Conservation (phyloP, 2,797 vertebrate species). For the Crenichthys baileyi region DNA sequence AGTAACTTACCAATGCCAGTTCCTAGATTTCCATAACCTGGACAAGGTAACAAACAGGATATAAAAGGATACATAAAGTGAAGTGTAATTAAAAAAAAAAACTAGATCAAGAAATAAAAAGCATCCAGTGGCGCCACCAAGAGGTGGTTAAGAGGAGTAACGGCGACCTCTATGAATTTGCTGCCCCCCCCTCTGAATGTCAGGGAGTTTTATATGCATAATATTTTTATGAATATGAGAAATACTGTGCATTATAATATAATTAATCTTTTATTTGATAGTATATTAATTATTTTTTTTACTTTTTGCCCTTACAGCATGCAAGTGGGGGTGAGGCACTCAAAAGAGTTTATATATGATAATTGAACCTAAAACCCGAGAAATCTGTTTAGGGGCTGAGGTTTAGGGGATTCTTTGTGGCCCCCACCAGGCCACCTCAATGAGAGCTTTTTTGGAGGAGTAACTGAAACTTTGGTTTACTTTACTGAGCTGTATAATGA, state of each 20-base stretch:
- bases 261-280: too few species aligned
- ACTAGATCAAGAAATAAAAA: slow-evolving; percentile 6
- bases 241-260: not conserved
- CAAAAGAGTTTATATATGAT: not conserved
- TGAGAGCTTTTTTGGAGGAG: slow-evolving; percentile 1
- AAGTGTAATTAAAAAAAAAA: not conserved
- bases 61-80: not conserved
- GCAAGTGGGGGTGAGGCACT: too few species aligned
- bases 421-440: not conserved
- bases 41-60: slow-evolving; percentile 12
- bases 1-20: slow-evolving; percentile 55
- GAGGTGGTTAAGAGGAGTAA: not conserved
- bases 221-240: not conserved
- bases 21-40: slow-evolving; percentile 77
- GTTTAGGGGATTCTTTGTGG: not conserved
- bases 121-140: not conserved
- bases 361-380: not conserved
- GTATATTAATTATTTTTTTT: not conserved
- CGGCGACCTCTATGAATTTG: too few species aligned
- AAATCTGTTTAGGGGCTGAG: not conserved
- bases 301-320: not conserved
- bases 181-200: not conserved
- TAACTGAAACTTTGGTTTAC: slow-evolving; percentile 1
- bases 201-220: not conserved
- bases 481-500: slow-evolving; percentile 1